Evolutionary conservation across 2,797 vertebrate genomes (phyloP).

Genomic region (Siniperca scherzeri): DNA sequence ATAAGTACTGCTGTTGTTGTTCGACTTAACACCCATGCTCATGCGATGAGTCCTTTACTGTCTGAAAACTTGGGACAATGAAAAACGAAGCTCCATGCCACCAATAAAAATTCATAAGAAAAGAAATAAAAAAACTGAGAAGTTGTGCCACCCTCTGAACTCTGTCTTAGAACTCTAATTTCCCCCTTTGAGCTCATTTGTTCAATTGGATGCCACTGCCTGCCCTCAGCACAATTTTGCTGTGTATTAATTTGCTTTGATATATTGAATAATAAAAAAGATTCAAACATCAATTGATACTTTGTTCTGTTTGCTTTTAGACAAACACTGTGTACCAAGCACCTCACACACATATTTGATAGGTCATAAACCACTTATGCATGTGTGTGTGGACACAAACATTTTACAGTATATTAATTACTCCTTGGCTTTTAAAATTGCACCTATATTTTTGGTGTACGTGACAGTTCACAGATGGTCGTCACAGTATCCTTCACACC

Average conservation of each 20-base stretch:
- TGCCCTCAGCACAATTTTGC: conserved; percentile 83
- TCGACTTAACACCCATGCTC: conserved; percentile 61
- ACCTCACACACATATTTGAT: background rate
- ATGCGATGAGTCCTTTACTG: conserved; percentile 81
- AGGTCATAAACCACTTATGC: background rate
- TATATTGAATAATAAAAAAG: conserved; percentile 77
- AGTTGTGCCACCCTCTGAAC: conserved; percentile 74
- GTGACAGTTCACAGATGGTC: background rate
- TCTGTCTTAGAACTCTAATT: conserved; percentile 58
- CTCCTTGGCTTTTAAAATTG: background rate
- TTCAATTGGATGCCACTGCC: conserved; percentile 80
- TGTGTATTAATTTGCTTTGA: conserved; percentile 84
- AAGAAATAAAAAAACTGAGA: conserved; percentile 39
- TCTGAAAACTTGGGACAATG: conserved; percentile 83
- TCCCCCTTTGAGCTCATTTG: conserved; percentile 72
- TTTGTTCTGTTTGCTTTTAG: conserved; percentile 35
- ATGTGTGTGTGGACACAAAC: background rate
- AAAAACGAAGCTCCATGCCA: conserved; percentile 55
- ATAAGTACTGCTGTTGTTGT: conserved; percentile 70
- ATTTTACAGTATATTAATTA: background rate
- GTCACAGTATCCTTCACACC: background rate
- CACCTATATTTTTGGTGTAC: background rate
- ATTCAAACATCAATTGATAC: conserved; percentile 51
- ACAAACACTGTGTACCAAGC: background rate
- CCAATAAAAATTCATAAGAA: conserved; percentile 51